These are phyloP conservation scores for Crotophaga sulcirostris DNA, from an alignment of 2,113 vertebrate genomes.

Conservation along the genomic window DNA sequence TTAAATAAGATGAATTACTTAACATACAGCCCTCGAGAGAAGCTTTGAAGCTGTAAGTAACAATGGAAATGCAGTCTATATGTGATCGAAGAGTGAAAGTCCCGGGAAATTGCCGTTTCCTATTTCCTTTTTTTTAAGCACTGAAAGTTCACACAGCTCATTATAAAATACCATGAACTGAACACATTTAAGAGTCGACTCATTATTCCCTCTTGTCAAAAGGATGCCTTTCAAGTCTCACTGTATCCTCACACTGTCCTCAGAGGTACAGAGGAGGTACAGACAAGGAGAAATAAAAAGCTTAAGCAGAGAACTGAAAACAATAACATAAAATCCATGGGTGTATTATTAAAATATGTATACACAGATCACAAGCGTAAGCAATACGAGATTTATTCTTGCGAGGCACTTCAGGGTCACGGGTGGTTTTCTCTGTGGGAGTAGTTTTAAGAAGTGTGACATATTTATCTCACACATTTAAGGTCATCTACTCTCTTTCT, in stretches of 20 bases:
- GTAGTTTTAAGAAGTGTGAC: background rate
- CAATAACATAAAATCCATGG: background rate
- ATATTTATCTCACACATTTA: background rate
- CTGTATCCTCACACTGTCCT: background rate
- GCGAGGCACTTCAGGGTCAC: background rate
- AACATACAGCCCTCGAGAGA: background rate
- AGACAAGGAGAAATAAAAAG: background rate
- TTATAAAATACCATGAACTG: background rate
- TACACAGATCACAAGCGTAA: background rate
- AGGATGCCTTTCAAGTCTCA: background rate
- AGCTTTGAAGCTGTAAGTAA: background rate
- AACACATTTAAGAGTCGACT: background rate
- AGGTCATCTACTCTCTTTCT: background rate
- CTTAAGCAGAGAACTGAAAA: background rate
- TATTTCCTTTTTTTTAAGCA: background rate
- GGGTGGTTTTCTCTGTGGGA: background rate
- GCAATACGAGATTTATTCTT: background rate
- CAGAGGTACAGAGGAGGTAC: background rate
- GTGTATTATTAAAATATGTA: background rate
- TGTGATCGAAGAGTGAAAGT: background rate
- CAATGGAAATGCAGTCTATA: background rate
- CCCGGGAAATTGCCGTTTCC: background rate
- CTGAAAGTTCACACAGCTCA: background rate
- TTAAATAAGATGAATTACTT: conserved; percentile 22
- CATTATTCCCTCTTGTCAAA: background rate